phyloP scores from a whole-genome alignment of 2,888 invertebrate genomes.

The Dasypolia templi region DNA sequence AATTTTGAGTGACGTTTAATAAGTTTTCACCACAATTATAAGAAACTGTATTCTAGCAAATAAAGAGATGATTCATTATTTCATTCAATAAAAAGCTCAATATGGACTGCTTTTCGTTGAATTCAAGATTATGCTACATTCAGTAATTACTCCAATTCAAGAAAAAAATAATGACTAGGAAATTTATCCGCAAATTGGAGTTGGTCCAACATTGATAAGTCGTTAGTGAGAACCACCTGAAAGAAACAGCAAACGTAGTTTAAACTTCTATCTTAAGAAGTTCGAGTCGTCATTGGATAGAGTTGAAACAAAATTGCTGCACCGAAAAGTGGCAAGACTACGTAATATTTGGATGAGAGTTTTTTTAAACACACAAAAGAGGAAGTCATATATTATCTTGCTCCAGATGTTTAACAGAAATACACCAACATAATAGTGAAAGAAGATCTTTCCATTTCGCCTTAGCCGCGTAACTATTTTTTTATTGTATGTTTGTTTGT shows the following conservation, averaged over 20 bases:
- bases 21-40: not conserved
- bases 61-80: not conserved
- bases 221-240: not conserved
- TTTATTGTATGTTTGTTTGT: too few relatives aligned
- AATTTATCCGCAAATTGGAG: not conserved
- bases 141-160: not conserved
- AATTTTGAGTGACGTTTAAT: not conserved
- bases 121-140: conserved; percentile 1
- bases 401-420: not conserved
- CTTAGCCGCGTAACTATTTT: too few relatives aligned
- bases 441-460: too few relatives aligned
- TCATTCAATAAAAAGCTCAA: not conserved
- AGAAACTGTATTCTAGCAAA: not conserved
- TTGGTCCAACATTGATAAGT: not conserved
- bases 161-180: not conserved
- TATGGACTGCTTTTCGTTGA: too few relatives aligned
- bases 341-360: not conserved
- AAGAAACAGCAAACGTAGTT: not conserved
- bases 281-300: not conserved
- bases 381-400: not conserved
- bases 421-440: not conserved
- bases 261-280: too few relatives aligned
- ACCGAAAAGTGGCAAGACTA: not conserved
- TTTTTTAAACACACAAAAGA: not conserved
- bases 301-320: not conserved